Conservation (phyloP, 2,888 invertebrate species). For the Agapostemon virescens region DNA sequence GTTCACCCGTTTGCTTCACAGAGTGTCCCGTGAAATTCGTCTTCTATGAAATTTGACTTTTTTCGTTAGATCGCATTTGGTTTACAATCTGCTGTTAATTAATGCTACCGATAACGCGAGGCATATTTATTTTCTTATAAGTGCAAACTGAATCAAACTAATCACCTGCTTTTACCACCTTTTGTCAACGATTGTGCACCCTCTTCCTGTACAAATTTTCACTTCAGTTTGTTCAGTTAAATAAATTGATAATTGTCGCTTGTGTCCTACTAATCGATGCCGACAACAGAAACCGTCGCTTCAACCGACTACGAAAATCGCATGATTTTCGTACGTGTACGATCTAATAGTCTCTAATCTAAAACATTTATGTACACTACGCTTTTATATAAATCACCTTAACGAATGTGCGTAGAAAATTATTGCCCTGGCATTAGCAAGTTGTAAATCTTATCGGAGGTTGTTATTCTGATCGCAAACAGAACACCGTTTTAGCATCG, state of each 20-base stretch:
- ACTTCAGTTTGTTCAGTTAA: too few species aligned
- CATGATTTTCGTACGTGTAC: background rate
- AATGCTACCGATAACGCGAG: background rate
- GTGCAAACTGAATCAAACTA: too few species aligned
- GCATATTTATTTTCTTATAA: background rate
- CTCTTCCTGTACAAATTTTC: too few species aligned
- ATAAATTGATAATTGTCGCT: too few species aligned
- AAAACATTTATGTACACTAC: background rate
- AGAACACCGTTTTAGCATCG: background rate
- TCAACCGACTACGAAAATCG: background rate
- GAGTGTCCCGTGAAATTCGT: too few species aligned
- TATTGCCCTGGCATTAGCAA: background rate
- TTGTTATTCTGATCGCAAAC: background rate
- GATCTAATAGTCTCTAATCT: background rate
- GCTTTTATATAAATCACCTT: background rate
- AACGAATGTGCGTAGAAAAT: background rate
- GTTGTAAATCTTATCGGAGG: background rate
- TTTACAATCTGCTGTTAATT: background rate
- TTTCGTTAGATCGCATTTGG: background rate
- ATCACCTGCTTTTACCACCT: too few species aligned
- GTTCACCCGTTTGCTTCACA: too few species aligned
- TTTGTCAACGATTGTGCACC: too few species aligned
- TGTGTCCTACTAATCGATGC: too few species aligned
- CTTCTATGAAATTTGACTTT: too few species aligned
- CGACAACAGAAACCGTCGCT: too few species aligned